Percentiles rank a stretch among this genome's conserved stretches.
Evolutionary conservation across 2,797 vertebrate species (phyloP).

Genomic region (Sternarchorhynchus goeldii): DNA sequence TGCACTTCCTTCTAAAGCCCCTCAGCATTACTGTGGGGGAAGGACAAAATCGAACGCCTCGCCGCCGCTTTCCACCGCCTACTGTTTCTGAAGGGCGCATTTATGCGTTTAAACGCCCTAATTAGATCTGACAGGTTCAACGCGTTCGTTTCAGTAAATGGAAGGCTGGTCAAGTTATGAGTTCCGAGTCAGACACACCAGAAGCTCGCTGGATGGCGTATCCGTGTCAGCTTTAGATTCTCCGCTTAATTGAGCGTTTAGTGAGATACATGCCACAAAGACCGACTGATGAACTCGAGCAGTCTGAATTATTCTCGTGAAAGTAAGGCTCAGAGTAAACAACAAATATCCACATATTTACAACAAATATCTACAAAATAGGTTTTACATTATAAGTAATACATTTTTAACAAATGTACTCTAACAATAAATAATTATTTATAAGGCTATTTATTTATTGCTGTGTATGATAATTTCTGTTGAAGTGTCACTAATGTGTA

Average conservation of each 20-base stretch:
- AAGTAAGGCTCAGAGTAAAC: no score
- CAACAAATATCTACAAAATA: no score
- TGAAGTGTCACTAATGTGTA: no score
- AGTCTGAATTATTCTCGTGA: no score
- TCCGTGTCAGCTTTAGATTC: slow-evolving; percentile 70
- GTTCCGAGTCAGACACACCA: slow-evolving; percentile 84
- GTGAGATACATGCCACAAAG: slow-evolving; percentile 5
- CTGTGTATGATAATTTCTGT: no score
- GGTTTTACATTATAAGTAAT: no score
- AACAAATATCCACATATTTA: no score
- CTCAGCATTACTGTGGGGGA: slow-evolving; percentile 41
- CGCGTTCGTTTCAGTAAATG: slow-evolving; percentile 79
- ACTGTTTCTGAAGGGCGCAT: slow-evolving; percentile 74
- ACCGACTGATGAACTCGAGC: neutral
- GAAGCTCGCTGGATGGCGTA: slow-evolving; percentile 73
- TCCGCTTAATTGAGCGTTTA: slow-evolving; percentile 72
- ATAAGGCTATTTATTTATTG: no score
- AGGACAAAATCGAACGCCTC: slow-evolving; percentile 65
- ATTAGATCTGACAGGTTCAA: slow-evolving; percentile 98
- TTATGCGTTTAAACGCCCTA: slow-evolving; percentile 84
- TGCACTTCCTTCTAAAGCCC: no score
- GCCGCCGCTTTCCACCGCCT: slow-evolving; percentile 63
- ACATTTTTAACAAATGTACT: no score
- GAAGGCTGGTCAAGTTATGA: slow-evolving; percentile 89
- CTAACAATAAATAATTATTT: no score